A percentile compares a stretch with the other conserved stretches of the same genome.
These are phyloP conservation scores for Brachyptera putata DNA, from an alignment of 2,888 invertebrate species.

Conservation along the genomic window DNA sequence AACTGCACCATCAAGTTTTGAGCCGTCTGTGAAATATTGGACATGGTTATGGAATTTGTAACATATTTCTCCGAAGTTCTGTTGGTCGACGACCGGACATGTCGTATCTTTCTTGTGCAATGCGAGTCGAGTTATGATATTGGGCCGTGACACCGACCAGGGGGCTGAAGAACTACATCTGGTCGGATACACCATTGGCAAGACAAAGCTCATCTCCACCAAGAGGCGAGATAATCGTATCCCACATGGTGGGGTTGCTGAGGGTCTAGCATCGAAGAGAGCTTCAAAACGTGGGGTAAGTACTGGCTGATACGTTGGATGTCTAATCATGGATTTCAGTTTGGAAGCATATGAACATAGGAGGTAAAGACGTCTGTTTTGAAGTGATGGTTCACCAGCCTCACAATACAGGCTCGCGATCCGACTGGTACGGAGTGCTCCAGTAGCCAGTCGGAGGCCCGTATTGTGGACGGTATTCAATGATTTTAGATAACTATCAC, in stretches of 20 bases:
- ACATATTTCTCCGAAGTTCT: background rate
- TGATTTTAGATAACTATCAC: background rate
- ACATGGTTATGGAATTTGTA: background rate
- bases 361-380: background rate
- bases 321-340: background rate
- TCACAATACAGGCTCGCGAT: background rate
- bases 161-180: background rate
- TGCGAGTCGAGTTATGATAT: background rate
- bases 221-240: background rate
- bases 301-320: background rate
- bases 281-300: background rate
- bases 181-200: background rate
- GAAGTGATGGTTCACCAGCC: background rate
- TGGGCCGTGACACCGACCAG: background rate
- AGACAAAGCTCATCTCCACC: background rate
- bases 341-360: background rate
- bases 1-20: background rate
- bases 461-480: background rate
- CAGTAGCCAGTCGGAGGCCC: background rate
- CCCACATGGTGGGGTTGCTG: background rate
- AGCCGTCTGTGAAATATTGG: background rate
- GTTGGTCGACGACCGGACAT: background rate
- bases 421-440: conserved; percentile 17
- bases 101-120: background rate
- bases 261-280: background rate